Conservation (phyloP, 2,888 invertebrate species). For the Antheraea yamamai region DNA sequence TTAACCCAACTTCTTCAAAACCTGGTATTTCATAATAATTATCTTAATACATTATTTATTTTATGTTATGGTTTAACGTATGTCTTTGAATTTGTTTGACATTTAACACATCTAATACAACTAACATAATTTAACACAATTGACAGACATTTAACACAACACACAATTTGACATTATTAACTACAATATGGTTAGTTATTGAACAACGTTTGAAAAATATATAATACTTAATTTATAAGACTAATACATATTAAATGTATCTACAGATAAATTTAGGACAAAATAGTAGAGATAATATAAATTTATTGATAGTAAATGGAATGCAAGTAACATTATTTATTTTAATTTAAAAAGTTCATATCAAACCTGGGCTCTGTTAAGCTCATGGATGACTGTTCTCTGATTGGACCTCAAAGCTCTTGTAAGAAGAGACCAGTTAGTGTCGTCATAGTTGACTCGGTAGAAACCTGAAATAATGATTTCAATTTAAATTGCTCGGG, state of each 20-base stretch:
- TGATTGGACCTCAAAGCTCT: conserved; percentile 64
- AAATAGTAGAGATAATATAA: neutral
- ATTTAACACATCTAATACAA: too few species aligned
- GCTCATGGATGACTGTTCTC: conserved; percentile 76
- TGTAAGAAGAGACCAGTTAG: conserved; percentile 81
- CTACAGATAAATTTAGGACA: neutral
- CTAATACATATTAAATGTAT: neutral
- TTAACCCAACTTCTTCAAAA: too few species aligned
- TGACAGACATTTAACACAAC: too few species aligned
- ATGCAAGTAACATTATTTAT: neutral
- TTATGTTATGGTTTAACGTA: too few species aligned
- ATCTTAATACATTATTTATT: too few species aligned
- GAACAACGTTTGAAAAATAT: neutral
- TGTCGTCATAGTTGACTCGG: conserved; percentile 83
- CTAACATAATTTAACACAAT: too few species aligned
- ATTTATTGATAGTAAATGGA: neutral
- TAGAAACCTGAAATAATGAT: conserved; percentile 77
- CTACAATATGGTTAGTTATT: neutral
- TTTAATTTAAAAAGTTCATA: neutral
- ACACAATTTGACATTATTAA: neutral
- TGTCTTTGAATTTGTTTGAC: too few species aligned
- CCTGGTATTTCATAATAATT: too few species aligned
- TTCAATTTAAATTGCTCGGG: neutral
- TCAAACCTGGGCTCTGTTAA: conserved; percentile 85
- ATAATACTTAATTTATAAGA: neutral